A percentile compares a stretch with the other conserved stretches of the same genome.
Evolutionary conservation across 2,113 vertebrate genomes (phyloP).

Genomic region (Dolichallabes microphthalmus): DNA sequence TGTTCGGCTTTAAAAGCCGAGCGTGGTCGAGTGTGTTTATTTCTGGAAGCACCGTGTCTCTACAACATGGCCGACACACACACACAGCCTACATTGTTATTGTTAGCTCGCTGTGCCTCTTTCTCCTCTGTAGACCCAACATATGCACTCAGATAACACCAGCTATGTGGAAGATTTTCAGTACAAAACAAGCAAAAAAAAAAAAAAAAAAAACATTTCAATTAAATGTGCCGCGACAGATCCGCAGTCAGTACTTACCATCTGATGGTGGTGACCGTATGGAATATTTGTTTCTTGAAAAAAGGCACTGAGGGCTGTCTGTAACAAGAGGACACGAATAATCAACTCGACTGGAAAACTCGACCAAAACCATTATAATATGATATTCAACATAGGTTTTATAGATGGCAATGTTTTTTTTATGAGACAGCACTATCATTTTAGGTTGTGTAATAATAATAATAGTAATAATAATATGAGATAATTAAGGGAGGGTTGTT

Average conservation of each 20-base stretch:
- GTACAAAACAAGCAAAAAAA: no score
- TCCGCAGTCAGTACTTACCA: conserved; percentile 79
- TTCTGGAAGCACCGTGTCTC: conserved; percentile 71
- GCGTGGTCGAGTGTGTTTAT: conserved; percentile 67
- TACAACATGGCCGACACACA: conserved; percentile 79
- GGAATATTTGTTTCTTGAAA: conserved; percentile 98
- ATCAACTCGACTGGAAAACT: background rate
- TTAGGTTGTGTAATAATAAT: background rate
- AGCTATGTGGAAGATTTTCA: background rate
- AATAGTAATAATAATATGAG: conserved; percentile 2
- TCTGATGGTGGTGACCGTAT: conserved; percentile 96
- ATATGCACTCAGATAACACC: background rate
- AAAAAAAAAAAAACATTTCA: background rate
- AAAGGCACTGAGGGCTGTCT: conserved; percentile 98
- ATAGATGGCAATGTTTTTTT: background rate
- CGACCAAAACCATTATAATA: background rate
- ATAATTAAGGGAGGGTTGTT: background rate
- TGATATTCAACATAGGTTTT: background rate
- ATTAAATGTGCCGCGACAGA: background rate
- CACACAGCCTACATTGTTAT: conserved; percentile 72
- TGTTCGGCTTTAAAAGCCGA: conserved; percentile 21
- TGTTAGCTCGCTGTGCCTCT: conserved; percentile 66
- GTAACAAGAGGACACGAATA: conserved; percentile 57
- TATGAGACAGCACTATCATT: background rate
- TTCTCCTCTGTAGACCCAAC: conserved; percentile 44